phyloP scores from a whole-genome alignment of 2,888 invertebrate species.

The Stictocephala bisonia region DNA sequence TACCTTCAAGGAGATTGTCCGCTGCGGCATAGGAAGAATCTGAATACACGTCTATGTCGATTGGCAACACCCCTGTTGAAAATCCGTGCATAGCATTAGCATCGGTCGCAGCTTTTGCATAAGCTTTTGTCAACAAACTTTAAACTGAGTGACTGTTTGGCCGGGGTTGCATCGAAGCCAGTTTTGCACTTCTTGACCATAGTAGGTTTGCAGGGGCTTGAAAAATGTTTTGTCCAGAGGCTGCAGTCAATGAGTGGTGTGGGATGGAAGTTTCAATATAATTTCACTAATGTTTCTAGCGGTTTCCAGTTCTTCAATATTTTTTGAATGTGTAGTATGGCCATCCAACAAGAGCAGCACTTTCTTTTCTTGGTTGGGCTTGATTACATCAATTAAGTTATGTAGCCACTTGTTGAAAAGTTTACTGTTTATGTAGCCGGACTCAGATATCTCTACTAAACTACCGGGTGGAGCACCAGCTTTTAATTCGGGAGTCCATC shows the following conservation, averaged over 20 bases:
- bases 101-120: conserved; percentile 51
- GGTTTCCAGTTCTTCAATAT: conserved; percentile 55
- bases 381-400: neutral
- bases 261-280: conserved; percentile 57
- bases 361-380: too few species aligned
- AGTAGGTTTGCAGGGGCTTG: conserved; percentile 10
- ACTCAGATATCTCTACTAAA: too few species aligned
- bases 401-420: too few species aligned
- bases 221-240: conserved; percentile 59
- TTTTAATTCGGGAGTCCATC: neutral
- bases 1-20: conserved; percentile 16
- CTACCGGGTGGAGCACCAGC: too few species aligned
- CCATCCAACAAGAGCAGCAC: conserved; percentile 45
- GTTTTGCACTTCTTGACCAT: conserved; percentile 47
- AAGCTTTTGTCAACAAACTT: conserved; percentile 54
- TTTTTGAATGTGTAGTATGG: conserved; percentile 58
- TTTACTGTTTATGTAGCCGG: neutral
- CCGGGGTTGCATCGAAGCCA: conserved; percentile 54
- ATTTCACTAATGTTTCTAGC: conserved; percentile 55
- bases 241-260: conserved; percentile 58
- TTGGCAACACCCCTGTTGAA: conserved; percentile 52
- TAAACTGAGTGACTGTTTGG: conserved; percentile 52
- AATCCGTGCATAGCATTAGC: conserved; percentile 50
- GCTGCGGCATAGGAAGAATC: conserved; percentile 1
- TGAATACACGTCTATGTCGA: conserved; percentile 31